These are phyloP conservation scores for Microtus richardsoni DNA, from an alignment of 2,113 vertebrate genomes.

Conservation along the genomic window DNA sequence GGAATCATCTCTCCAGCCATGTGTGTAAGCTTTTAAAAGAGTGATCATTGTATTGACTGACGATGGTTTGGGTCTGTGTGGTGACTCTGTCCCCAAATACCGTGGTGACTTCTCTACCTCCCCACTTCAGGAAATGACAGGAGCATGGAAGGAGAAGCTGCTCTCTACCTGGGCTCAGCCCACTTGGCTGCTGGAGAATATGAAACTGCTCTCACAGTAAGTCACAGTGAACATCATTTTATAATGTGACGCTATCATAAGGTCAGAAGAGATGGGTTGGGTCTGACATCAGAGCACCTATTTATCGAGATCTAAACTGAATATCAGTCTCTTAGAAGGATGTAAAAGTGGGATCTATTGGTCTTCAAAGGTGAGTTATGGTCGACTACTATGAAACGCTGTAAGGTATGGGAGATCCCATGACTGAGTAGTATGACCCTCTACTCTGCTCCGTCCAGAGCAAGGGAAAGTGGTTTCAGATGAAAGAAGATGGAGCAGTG, in stretches of 20 bases:
- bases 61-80: neutral
- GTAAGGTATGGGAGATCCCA: neutral
- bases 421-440: neutral
- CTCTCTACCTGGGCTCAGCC: constrained; percentile 88
- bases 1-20: too few relatives aligned
- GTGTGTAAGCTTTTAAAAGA: neutral
- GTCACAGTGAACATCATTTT: constrained; percentile 62
- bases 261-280: neutral
- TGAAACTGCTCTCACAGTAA: constrained; percentile 86
- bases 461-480: constrained; percentile 32
- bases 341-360: neutral
- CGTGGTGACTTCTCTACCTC: constrained; percentile 5
- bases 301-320: constrained; percentile 7
- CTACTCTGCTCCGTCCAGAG: neutral
- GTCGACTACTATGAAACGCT: neutral
- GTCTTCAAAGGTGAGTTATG: neutral
- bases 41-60: neutral
- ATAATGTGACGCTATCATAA: neutral
- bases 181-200: constrained; percentile 86
- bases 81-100: neutral
- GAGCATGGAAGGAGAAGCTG: constrained; percentile 88
- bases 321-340: neutral
- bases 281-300: neutral
- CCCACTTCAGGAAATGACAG: constrained; percentile 83
- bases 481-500: neutral